phyloP scores from a whole-genome alignment of 2,888 invertebrate genomes.

The Agriopis marginaria region DNA sequence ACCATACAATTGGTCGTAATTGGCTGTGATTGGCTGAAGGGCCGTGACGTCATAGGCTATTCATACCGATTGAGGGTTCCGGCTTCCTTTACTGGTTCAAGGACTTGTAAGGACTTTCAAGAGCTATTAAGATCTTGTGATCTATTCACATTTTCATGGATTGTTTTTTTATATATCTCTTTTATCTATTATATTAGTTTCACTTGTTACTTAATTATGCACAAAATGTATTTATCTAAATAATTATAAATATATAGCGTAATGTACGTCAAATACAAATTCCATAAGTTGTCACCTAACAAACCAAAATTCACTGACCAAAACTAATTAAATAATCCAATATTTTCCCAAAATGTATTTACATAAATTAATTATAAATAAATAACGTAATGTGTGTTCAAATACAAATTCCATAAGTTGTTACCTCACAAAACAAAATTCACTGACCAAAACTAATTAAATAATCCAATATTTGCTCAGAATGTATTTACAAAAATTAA shows the following conservation, averaged over 20 bases:
- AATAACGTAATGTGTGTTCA: background rate
- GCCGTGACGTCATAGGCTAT: conserved; percentile 12
- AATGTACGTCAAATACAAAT: background rate
- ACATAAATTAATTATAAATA: too few species aligned
- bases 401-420: background rate
- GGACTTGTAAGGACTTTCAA: conserved; percentile 4
- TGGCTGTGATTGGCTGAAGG: conserved; percentile 25
- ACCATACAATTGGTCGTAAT: conserved; percentile 16
- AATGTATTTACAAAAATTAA: background rate
- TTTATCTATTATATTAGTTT: too few species aligned
- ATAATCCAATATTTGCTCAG: background rate
- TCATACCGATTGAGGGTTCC: conserved; percentile 13
- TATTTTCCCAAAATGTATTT: conserved; percentile 4
- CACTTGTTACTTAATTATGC: too few species aligned
- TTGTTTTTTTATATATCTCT: background rate
- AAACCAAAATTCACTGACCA: background rate
- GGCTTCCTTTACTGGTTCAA: conserved; percentile 12
- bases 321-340: background rate
- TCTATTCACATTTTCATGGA: background rate
- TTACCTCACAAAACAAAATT: background rate
- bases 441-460: background rate
- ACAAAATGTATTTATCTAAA: too few species aligned
- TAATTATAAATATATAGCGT: too few species aligned
- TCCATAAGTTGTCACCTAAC: background rate
- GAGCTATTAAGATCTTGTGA: conserved; percentile 3